Conservation (phyloP, 2,113 vertebrate genomes). For the Glareola pratincola region DNA sequence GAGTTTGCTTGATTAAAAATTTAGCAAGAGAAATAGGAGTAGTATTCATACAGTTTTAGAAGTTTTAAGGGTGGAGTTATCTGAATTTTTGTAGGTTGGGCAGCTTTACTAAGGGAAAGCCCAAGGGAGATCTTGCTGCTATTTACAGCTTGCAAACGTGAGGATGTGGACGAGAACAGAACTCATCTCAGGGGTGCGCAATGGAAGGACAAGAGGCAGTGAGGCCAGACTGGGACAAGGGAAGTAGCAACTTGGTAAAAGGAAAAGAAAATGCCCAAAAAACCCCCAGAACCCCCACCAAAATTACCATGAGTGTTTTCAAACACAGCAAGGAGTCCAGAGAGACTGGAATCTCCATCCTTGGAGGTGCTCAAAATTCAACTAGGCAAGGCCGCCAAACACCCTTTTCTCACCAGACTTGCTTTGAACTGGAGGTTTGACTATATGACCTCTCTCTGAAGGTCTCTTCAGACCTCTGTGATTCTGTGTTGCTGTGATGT, state of each 20-base stretch:
- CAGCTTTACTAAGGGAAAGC: background rate
- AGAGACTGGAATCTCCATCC: background rate
- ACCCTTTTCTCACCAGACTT: background rate
- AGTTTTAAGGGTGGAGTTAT: background rate
- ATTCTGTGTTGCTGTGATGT: background rate
- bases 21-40: background rate
- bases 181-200: background rate
- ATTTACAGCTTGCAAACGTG: background rate
- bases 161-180: background rate
- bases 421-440: background rate
- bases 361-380: background rate
- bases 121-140: background rate
- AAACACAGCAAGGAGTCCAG: background rate
- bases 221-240: background rate
- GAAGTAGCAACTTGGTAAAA: background rate
- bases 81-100: background rate
- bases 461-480: accelerated
- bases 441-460: background rate
- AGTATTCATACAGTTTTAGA: background rate
- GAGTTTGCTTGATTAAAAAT: background rate
- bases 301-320: background rate
- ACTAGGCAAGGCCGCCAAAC: background rate
- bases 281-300: background rate
- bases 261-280: background rate
- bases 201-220: background rate